phyloP scores from a whole-genome alignment of 1,140 invertebrate species.

The Globodera ellingtonae region DNA sequence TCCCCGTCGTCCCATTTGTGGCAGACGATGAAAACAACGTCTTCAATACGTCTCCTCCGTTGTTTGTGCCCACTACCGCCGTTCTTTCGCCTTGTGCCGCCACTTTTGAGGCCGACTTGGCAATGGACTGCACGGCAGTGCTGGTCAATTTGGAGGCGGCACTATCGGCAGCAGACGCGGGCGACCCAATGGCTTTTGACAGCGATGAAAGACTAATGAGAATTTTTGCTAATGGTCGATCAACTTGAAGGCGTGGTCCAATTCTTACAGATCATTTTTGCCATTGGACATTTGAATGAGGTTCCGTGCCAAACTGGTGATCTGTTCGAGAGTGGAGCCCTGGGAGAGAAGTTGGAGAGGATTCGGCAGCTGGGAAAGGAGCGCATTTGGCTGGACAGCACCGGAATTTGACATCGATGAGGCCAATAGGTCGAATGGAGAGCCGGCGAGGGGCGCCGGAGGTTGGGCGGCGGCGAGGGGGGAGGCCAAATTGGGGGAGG shows the following conservation, averaged over 20 bases:
- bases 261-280: constrained; percentile 18
- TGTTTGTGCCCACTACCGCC: not conserved
- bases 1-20: not conserved
- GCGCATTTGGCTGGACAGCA: constrained; percentile 26
- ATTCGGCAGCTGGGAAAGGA: constrained; percentile 36
- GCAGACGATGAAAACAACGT: constrained; percentile 12
- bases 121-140: constrained; percentile 48
- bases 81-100: constrained; percentile 39
- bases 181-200: constrained; percentile 45
- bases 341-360: constrained; percentile 42
- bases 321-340: constrained; percentile 54
- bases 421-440: constrained; percentile 29
- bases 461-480: not conserved
- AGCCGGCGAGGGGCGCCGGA: constrained; percentile 33
- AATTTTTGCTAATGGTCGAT: not conserved
- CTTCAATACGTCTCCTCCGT: constrained; percentile 4
- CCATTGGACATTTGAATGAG: constrained; percentile 45
- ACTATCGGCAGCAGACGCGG: constrained; percentile 19
- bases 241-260: not conserved
- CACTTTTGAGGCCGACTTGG: constrained; percentile 34
- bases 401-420: constrained; percentile 14
- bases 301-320: constrained; percentile 57
- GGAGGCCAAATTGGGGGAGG: constrained; percentile 15
- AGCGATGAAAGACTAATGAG: constrained; percentile 44
- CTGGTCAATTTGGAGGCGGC: constrained; percentile 53